Conservation (phyloP, 2,113 vertebrate species). For the Ageneiosus marmoratus region DNA sequence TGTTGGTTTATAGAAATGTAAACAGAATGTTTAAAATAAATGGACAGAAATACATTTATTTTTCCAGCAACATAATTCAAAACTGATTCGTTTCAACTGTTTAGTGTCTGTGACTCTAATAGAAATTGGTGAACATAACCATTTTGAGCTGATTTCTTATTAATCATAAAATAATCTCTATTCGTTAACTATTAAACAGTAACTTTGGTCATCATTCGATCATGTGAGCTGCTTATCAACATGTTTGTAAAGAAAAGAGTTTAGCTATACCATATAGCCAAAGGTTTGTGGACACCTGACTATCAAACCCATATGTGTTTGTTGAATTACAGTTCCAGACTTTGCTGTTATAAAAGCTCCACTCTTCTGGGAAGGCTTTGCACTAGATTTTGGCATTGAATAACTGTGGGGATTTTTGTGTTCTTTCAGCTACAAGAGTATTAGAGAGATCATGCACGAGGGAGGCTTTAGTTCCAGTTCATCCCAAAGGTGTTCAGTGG, state of each 20-base stretch:
- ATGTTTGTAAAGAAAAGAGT: background rate
- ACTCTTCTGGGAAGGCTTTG: background rate
- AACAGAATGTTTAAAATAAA: no score
- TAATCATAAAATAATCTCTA: no score
- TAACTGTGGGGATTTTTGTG: no score
- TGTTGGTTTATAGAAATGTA: no score
- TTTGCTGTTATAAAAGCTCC: background rate
- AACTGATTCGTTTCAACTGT: background rate
- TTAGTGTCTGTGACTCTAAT: background rate
- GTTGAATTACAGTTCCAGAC: no score
- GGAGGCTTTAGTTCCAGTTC: no score
- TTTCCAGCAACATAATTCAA: background rate
- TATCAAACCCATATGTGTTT: background rate
- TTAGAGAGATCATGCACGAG: no score
- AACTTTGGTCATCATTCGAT: no score
- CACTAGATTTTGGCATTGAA: background rate
- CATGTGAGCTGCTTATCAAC: background rate
- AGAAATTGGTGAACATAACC: background rate
- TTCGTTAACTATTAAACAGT: no score
- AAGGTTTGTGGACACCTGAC: background rate
- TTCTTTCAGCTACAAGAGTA: no score
- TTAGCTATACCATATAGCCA: background rate
- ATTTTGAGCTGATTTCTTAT: background rate
- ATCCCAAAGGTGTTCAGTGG: background rate
- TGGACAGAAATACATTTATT: no score